phyloP scores from a whole-genome alignment of 2,113 vertebrate species.

The Sander lucioperca region DNA sequence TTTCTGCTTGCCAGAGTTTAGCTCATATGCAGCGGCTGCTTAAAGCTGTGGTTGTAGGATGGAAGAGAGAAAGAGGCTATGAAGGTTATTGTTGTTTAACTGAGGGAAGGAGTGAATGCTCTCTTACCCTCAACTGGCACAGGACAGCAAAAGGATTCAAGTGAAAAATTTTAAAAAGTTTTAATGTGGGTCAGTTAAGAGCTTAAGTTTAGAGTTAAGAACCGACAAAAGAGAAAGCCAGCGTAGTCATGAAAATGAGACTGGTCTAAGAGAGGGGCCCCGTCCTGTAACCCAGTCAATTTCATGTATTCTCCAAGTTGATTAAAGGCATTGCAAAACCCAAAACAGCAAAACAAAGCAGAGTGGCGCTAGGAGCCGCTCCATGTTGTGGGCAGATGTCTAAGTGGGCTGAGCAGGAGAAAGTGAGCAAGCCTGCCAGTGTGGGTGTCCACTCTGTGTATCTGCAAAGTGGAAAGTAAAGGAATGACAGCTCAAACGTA shows the following conservation, averaged over 20 bases:
- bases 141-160: constrained; percentile 23
- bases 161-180: constrained; percentile 59
- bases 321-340: constrained; percentile 71
- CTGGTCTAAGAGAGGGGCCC: constrained; percentile 8
- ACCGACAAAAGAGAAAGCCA: constrained; percentile 37
- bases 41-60: constrained; percentile 59
- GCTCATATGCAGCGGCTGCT: constrained; percentile 56
- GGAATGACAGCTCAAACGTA: neutral
- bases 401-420: constrained; percentile 44
- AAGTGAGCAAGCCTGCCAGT: constrained; percentile 33
- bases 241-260: constrained; percentile 40
- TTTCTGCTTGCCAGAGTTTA: constrained; percentile 63
- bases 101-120: constrained; percentile 58
- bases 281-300: constrained; percentile 49
- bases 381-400: constrained; percentile 79
- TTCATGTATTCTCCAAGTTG: constrained; percentile 56
- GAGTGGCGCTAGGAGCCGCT: constrained; percentile 40
- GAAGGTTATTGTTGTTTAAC: constrained; percentile 61
- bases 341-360: constrained; percentile 70
- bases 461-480: constrained; percentile 19
- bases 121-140: constrained; percentile 54
- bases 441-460: constrained; percentile 11
- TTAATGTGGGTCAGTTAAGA: constrained; percentile 52
- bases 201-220: too few relatives aligned
- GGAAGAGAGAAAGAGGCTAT: constrained; percentile 20